A percentile compares a stretch with the other conserved stretches of the same genome.
Conservation (phyloP, 2,113 vertebrate genomes). For the Strix aluco region DNA sequence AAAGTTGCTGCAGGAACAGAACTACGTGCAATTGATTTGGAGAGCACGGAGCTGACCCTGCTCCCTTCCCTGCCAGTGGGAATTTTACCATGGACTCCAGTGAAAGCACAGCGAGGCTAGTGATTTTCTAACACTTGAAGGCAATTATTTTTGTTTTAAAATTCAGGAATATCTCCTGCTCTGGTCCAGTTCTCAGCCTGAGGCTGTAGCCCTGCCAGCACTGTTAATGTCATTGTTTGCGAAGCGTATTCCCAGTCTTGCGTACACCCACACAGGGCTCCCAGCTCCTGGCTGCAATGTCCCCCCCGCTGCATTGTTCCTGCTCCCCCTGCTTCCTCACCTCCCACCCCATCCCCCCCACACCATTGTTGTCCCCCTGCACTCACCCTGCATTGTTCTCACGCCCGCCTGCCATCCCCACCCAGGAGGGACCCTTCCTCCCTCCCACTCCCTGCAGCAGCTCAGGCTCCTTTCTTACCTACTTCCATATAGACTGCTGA, state of each 20-base stretch:
- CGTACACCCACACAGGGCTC: constrained; percentile 48
- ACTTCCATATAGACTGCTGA: constrained; percentile 2
- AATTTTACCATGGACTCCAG: not conserved
- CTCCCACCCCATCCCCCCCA: not conserved
- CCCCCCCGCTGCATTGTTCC: constrained; percentile 58
- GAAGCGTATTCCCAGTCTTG: constrained; percentile 45
- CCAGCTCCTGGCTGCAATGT: constrained; percentile 27
- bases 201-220: constrained; percentile 28
- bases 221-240: constrained; percentile 56
- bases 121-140: constrained; percentile 6
- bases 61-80: not conserved
- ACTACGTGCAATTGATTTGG: not conserved
- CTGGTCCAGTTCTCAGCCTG: not conserved
- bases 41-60: not conserved
- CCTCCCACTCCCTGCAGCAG: not conserved
- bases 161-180: not conserved
- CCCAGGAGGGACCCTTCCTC: constrained; percentile 53
- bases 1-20: not conserved
- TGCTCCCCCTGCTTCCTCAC: constrained; percentile 60
- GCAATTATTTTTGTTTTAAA: constrained; percentile 22
- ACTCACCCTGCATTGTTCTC: constrained; percentile 62
- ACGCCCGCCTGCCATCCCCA: not conserved
- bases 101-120: not conserved
- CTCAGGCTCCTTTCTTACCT: not conserved
- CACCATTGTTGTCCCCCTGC: constrained; percentile 38